These are phyloP conservation scores for Elysia chlorotica DNA, from an alignment of 1,140 invertebrate species.

Conservation along the genomic window DNA sequence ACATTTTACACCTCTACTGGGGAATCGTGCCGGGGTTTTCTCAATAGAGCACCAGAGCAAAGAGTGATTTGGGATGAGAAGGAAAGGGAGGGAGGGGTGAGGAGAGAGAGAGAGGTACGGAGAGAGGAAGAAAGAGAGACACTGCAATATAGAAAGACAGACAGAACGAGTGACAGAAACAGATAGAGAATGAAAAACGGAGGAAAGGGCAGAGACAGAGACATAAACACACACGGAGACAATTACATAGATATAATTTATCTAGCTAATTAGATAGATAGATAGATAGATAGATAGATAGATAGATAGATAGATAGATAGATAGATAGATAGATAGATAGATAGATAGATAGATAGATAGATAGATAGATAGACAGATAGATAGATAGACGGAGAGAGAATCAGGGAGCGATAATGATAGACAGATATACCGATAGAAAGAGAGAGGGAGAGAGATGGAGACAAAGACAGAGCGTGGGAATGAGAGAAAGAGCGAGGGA, in stretches of 20 bases:
- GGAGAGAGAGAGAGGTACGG: slow-evolving; percentile 1
- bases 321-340: background rate
- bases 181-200: slow-evolving; percentile 1
- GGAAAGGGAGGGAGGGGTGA: background rate
- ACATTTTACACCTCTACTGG: background rate
- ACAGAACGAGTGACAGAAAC: background rate
- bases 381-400: background rate
- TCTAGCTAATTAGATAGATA: background rate
- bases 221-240: background rate
- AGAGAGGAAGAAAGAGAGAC: slow-evolving; percentile 4
- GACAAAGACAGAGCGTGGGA: no score
- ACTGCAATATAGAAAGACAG: background rate
- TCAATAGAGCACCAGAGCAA: background rate
- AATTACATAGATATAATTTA: background rate
- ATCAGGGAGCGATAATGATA: background rate
- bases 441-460: no score
- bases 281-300: background rate
- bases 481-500: no score
- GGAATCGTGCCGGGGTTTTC: background rate
- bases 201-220: background rate
- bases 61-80: background rate
- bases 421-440: no score
- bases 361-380: background rate
- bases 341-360: background rate
- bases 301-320: background rate